Evolutionary conservation across 2,113 vertebrate species (phyloP).

Genomic region (Aspidoscelis tigris): DNA sequence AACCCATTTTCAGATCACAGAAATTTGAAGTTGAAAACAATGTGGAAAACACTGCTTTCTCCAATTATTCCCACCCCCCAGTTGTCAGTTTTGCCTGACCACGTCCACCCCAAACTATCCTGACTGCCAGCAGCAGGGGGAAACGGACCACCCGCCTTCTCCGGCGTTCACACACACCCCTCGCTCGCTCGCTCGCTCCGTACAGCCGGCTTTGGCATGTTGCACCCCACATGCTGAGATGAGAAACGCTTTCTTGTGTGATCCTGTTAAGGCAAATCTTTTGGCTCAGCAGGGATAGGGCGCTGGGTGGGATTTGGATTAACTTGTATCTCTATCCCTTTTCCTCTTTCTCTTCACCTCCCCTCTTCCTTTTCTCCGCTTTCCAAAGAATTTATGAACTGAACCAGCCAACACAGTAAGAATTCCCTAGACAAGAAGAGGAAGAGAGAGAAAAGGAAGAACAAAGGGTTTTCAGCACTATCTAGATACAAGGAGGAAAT

Average conservation of each 20-base stretch:
- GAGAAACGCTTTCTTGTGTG: not conserved
- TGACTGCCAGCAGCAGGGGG: not conserved
- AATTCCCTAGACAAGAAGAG: slow-evolving; percentile 22
- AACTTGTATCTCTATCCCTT: slow-evolving; percentile 11
- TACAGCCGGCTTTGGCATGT: too few species aligned
- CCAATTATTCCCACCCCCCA: too few species aligned
- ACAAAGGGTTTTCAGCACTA: not conserved
- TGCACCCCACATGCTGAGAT: not conserved
- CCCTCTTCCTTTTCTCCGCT: not conserved
- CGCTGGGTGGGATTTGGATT: slow-evolving; percentile 25
- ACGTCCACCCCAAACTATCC: not conserved
- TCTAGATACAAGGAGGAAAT: not conserved
- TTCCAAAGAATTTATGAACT: slow-evolving; percentile 2
- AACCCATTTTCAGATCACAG: too few species aligned
- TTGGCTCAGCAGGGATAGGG: slow-evolving; percentile 9
- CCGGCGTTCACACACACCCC: not conserved
- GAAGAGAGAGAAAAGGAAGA: not conserved
- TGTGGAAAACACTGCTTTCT: too few species aligned
- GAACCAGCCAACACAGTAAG: slow-evolving; percentile 26
- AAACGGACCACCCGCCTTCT: not conserved
- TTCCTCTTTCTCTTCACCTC: not conserved
- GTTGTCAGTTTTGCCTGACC: too few species aligned
- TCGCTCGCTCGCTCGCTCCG: too few species aligned
- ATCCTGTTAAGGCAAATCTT: slow-evolving; percentile 30
- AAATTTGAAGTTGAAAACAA: too few species aligned